A percentile compares a stretch with the other conserved stretches of the same genome.
Evolutionary conservation across 1,140 invertebrate genomes (phyloP).

Genomic region (Aporrectodea caliginosa): DNA sequence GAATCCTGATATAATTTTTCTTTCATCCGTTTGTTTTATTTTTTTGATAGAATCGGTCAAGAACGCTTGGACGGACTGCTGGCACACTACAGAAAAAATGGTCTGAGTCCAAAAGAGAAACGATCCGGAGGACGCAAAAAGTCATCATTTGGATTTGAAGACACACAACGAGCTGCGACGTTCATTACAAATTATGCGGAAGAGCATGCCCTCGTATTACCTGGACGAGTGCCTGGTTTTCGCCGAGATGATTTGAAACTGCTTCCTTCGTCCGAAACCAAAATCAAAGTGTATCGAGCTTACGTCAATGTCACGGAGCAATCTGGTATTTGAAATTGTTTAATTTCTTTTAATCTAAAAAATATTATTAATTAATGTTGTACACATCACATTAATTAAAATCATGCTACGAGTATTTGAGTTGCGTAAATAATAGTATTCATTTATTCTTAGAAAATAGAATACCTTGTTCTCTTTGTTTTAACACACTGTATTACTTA

Average conservation of each 20-base stretch:
- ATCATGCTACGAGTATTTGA: too few species aligned
- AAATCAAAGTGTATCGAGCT: conserved; percentile 14
- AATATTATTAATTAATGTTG: too few species aligned
- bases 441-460: too few species aligned
- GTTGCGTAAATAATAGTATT: too few species aligned
- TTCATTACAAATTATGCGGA: conserved; percentile 35
- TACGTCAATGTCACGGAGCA: background rate
- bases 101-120: conserved; percentile 14
- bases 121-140: background rate
- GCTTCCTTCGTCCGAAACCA: conserved; percentile 27
- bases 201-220: conserved; percentile 35
- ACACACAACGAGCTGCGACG: conserved; percentile 29
- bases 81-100: conserved; percentile 7
- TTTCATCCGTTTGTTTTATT: background rate
- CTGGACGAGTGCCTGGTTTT: conserved; percentile 37
- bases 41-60: conserved; percentile 7
- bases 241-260: conserved; percentile 33
- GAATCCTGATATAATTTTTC: too few species aligned
- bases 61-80: background rate
- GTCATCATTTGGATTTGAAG: conserved; percentile 23
- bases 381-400: too few species aligned
- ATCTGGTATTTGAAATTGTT: conserved; percentile 1
- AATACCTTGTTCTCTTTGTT: too few species aligned
- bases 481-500: too few species aligned
- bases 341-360: background rate